Conservation (phyloP, 1,140 invertebrate species). For the Calephelis nemesis region DNA sequence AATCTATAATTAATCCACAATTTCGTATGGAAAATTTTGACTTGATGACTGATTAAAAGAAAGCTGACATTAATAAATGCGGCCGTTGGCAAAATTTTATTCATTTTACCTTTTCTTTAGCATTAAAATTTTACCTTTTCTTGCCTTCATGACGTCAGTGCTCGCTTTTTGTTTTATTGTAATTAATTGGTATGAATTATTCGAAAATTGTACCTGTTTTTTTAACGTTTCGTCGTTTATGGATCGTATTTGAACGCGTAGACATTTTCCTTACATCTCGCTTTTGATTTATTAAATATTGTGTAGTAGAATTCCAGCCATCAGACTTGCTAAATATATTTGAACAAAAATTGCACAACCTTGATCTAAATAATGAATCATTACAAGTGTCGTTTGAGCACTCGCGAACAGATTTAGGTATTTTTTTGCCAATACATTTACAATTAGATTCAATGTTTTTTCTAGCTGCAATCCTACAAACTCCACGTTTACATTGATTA, state of each 20-base stretch:
- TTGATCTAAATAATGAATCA: slow-evolving; percentile 1
- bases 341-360: slow-evolving; percentile 28
- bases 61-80: no score
- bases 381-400: slow-evolving; percentile 28
- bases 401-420: slow-evolving; percentile 25
- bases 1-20: no score
- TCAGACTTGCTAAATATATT: slow-evolving; percentile 32
- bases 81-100: no score
- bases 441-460: slow-evolving; percentile 28
- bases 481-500: slow-evolving; percentile 31
- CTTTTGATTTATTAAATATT: no score
- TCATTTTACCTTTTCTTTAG: no score
- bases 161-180: no score
- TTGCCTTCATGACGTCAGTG: no score
- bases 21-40: no score
- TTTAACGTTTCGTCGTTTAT: not conserved
- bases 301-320: slow-evolving; percentile 3
- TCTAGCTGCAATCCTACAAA: slow-evolving; percentile 28
- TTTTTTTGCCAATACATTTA: slow-evolving; percentile 38
- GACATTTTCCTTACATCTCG: not conserved
- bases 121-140: no score
- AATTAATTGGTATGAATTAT: no score
- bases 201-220: not conserved
- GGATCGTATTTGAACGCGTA: not conserved
- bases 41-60: no score